Percentiles rank a stretch among this genome's conserved stretches.
Conservation (phyloP, 2,113 vertebrate species). For the Apeltes quadracus region DNA sequence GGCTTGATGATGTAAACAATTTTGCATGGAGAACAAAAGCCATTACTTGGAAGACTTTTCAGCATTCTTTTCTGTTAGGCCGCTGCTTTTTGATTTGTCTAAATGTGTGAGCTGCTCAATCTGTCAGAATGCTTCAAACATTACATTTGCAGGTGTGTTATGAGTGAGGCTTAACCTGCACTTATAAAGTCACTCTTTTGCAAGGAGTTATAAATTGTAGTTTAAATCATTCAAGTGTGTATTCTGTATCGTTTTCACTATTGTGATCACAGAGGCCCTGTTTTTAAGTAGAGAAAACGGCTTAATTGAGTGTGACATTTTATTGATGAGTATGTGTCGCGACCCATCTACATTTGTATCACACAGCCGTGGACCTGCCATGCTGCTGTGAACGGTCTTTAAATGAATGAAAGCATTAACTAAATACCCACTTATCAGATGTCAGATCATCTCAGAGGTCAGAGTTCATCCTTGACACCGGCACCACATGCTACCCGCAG, state of each 20-base stretch:
- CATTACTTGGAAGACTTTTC: neutral
- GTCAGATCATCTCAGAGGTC: conserved; percentile 18
- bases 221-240: neutral
- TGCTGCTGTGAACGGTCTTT: neutral
- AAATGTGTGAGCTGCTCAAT: neutral
- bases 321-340: conserved; percentile 3
- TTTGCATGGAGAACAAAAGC: neutral
- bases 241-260: neutral
- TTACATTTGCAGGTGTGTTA: neutral
- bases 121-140: conserved; percentile 4
- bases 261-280: conserved; percentile 2
- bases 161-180: neutral
- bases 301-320: neutral
- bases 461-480: neutral
- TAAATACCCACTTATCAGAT: conserved; percentile 27
- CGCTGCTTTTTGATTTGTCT: neutral
- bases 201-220: too few relatives aligned
- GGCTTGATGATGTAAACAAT: neutral
- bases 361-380: neutral
- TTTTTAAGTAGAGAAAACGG: conserved; percentile 10
- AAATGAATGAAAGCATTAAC: conserved; percentile 15
- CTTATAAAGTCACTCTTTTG: neutral
- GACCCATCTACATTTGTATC: neutral
- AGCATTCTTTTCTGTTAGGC: neutral
- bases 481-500: neutral